Evolutionary conservation across 1,140 invertebrate species (phyloP), one percentile per base, ranked within the genome.

Genomic region (Drosophila kikkawai): DNA sequence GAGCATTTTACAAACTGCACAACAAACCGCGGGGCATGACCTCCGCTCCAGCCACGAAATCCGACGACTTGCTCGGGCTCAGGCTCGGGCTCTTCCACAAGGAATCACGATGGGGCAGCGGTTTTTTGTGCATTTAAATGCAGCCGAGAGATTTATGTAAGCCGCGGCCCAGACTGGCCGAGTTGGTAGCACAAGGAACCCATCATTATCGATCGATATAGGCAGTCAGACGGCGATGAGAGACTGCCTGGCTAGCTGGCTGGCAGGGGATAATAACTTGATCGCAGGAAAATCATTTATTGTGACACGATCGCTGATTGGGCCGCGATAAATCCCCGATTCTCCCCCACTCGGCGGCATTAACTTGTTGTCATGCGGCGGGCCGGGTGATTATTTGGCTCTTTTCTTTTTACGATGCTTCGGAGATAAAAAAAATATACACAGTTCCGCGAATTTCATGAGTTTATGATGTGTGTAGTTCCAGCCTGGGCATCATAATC

Each of bases 1-100:
- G 80, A 76, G 79, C 85, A 85, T 88, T 86, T 88, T 90, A 79
- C 85, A 88, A 88, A 81, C 85, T 70, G 84, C 77, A 84, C 78
- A 88, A 75, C 84, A 77, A 75, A 85, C 81, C 81, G 50, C 81
- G 79, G 85, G 86, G 85, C 79, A 75, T 79, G 78, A 84, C 74
- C 85, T 90, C 70, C 78, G 82, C 55, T 77, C 48, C 64, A 75
- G 69, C 82, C 75, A 84, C 82, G 75, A 82, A 82, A 76, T 47
- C 66, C 63, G 44, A 76, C 76, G 80, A 82, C 57, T 22, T 11
- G 13, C 50, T 17, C 50, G 29, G 22, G 29, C 44, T 22, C 11
- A n/a, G 17, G n/a, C 26, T 47, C 32, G 32, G 42, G 61, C 42
- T 50, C 67, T 47, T 44, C 56, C 47, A 50, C 63, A 42, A 73